Evolutionary conservation across 2,888 invertebrate species (phyloP), one percentile per base, ranked within the genome.

Genomic region (Rhogogaster chlorosoma): DNA sequence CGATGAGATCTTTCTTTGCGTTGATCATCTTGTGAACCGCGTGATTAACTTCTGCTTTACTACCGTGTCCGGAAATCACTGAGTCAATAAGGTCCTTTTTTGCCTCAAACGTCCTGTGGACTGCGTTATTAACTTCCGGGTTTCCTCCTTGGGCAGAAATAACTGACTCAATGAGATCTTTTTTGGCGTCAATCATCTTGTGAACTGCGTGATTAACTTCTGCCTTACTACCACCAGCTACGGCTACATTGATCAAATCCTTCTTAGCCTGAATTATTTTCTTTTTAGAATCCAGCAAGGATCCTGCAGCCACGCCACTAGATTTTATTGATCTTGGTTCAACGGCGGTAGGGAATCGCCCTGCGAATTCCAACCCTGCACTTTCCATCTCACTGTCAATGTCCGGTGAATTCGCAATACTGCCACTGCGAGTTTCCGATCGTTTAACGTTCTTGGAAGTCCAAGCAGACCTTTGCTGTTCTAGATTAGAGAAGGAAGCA

Each of bases 211-310:
- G 22, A n/a, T 15, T 45, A 22, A 83, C 15, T 49, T 83, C 83
- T 7, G 67, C 83, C 9, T 42, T 42, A 29, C 42, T 45, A 15
- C 67, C 67, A 12, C 83, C 83, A 15, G 67, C 9, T 7, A 45
- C 45, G 49, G 32, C 83, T n/a, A 70, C 22, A 22, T 45, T 64
- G 18, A 70, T 53, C 12, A 83, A 38, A 38, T 83, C 67, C 45
- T 83, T 38, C 45, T 83, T 83, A 15, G 83, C 64, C 26, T 83
- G 45, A 45, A 83, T 77, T 18, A 77, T 18, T 32, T 77, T 77
- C 29, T 2, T 32, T n/a, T 77, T 77, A 53, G 77, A 77, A 77
- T 77, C 18, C 12, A 45, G 7, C 53, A 77, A 53, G 26, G 77
- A n/a, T 9, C 29, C 36, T 36, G 36, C 77, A 26, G 49, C n/a